A percentile compares a stretch with the other conserved stretches of the same genome.
These are phyloP conservation scores for Sminthopsis crassicaudata DNA, from an alignment of 2,113 vertebrate genomes.

Conservation along the genomic window DNA sequence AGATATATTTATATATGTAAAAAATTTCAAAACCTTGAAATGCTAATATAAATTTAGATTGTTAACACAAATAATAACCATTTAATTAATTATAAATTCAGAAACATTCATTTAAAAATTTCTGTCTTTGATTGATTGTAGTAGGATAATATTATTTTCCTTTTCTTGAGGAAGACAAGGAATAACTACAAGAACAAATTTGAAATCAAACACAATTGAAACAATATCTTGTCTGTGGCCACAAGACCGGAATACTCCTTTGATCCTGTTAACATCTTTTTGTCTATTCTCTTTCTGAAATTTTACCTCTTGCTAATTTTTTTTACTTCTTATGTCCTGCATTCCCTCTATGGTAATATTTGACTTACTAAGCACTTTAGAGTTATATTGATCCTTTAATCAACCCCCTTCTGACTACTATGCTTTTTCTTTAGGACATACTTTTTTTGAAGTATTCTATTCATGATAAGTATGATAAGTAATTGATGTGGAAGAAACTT, in stretches of 20 bases:
- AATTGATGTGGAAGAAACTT: conserved; percentile 12
- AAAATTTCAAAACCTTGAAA: not conserved
- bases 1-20: not conserved
- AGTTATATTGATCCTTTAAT: conserved; percentile 56
- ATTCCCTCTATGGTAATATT: not conserved
- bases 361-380: conserved; percentile 44
- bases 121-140: not conserved
- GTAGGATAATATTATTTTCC: not conserved
- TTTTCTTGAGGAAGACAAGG: conserved; percentile 4
- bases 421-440: conserved; percentile 31
- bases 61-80: not conserved
- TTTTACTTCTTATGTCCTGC: not conserved
- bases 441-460: not conserved
- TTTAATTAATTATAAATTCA: not conserved
- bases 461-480: conserved; percentile 17
- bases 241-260: fast-evolving
- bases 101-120: not conserved
- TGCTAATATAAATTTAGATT: not conserved
- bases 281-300: not conserved
- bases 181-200: not conserved
- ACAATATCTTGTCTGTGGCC: not conserved
- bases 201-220: not conserved
- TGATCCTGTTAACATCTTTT: not conserved
- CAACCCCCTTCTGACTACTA: conserved; percentile 33
- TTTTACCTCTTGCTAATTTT: not conserved